A percentile compares a stretch with the other conserved stretches of the same genome.
phyloP scores from a whole-genome alignment of 2,113 vertebrate species.

The Speoplatyrhinus poulsoni region DNA sequence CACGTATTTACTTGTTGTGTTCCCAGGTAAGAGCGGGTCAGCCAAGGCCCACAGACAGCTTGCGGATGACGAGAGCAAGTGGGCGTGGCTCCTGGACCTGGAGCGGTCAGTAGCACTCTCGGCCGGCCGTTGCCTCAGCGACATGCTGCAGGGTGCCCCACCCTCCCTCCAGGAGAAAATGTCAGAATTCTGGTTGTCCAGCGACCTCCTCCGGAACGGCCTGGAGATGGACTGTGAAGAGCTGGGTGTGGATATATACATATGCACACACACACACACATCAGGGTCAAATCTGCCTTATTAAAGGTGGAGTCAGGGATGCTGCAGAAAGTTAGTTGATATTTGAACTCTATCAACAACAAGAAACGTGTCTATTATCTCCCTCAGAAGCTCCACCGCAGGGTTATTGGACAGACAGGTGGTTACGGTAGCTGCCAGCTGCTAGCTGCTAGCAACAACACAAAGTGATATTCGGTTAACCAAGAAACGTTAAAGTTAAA shows the following conservation, averaged over 20 bases:
- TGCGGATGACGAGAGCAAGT: conserved; percentile 61
- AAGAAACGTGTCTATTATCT: too few relatives aligned
- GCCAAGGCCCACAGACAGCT: conserved; percentile 8
- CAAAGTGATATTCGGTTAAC: too few relatives aligned
- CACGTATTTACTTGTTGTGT: background rate
- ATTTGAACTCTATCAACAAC: too few relatives aligned
- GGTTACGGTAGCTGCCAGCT: too few relatives aligned
- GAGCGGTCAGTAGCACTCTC: conserved; percentile 77
- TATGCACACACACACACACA: background rate
- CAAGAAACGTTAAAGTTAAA: too few relatives aligned
- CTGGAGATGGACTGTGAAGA: conserved; percentile 79
- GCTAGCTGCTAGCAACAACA: too few relatives aligned
- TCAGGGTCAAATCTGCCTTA: background rate
- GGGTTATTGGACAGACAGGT: too few relatives aligned
- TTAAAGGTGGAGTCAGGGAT: too few relatives aligned
- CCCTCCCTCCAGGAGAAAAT: conserved; percentile 72
- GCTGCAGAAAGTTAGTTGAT: too few relatives aligned
- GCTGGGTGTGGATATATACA: conserved; percentile 68
- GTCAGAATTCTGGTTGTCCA: conserved; percentile 77
- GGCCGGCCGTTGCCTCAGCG: conserved; percentile 78
- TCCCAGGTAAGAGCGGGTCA: conserved; percentile 65
- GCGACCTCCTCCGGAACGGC: conserved; percentile 78
- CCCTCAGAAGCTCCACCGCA: too few relatives aligned
- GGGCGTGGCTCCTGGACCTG: conserved; percentile 81
- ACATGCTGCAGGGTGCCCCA: conserved; percentile 78